Evolutionary conservation across 2,797 vertebrate species (phyloP).

Genomic region (Graptemys geographica): DNA sequence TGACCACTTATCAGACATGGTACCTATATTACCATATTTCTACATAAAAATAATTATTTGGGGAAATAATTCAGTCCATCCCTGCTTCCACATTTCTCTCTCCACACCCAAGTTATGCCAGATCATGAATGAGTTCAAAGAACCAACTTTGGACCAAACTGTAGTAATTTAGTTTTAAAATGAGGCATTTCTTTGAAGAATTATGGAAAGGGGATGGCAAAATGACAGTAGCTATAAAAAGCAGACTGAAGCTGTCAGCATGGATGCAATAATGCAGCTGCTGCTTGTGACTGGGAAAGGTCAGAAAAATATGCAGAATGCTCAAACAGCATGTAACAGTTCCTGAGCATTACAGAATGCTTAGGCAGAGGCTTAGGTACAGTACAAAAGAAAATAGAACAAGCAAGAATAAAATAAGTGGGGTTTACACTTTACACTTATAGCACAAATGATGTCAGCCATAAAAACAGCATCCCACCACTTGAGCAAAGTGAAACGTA

Average conservation of each 20-base stretch:
- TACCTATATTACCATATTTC: not conserved
- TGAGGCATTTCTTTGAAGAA: not conserved
- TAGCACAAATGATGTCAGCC: not conserved
- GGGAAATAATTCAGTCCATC: not conserved
- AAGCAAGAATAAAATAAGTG: not conserved
- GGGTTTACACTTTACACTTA: not conserved
- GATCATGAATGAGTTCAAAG: slow-evolving; percentile 56
- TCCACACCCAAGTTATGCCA: not conserved
- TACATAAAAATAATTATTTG: not conserved
- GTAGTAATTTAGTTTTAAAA: slow-evolving; percentile 43
- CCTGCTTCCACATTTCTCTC: not conserved
- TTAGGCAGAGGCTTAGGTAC: not conserved
- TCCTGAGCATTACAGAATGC: slow-evolving; percentile 21
- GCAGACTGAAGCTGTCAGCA: slow-evolving; percentile 41
- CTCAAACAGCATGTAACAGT: slow-evolving; percentile 19
- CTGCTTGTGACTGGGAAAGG: slow-evolving; percentile 59
- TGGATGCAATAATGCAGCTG: slow-evolving; percentile 25
- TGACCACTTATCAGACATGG: not conserved
- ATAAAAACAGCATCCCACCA: not conserved
- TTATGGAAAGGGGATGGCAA: slow-evolving; percentile 50
- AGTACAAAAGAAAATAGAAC: not conserved
- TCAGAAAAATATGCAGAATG: slow-evolving; percentile 36
- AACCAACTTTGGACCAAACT: slow-evolving; percentile 31
- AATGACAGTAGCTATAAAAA: slow-evolving; percentile 52
- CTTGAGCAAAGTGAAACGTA: not conserved